Conservation (phyloP, 2,113 vertebrate species). For the Raja brachyura region DNA sequence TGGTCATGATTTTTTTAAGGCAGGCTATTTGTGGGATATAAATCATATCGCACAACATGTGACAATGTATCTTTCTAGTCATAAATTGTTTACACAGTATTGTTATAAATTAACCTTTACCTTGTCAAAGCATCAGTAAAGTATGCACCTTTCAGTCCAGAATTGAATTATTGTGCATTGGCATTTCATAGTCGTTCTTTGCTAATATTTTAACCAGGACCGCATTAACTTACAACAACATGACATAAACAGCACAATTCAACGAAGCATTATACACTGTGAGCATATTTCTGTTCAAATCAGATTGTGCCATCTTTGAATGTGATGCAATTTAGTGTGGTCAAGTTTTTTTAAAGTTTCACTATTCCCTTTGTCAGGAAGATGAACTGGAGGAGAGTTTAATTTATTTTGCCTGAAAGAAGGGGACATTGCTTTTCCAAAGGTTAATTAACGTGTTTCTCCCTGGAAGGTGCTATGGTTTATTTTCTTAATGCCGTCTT, state of each 20-base stretch:
- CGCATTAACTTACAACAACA: neutral
- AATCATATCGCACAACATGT: slow-evolving; percentile 18
- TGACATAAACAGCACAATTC: neutral
- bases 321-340: neutral
- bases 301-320: neutral
- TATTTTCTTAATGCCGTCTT: slow-evolving; percentile 39
- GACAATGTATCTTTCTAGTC: neutral
- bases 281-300: neutral
- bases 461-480: slow-evolving; percentile 28
- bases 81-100: neutral
- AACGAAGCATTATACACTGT: neutral
- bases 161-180: neutral
- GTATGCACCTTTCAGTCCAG: neutral
- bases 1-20: slow-evolving; percentile 31
- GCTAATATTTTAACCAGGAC: neutral
- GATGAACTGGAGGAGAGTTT: neutral
- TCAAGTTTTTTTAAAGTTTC: neutral
- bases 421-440: slow-evolving; percentile 10
- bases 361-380: neutral
- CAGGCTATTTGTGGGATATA: slow-evolving; percentile 4
- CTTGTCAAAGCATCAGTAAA: neutral
- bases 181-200: neutral
- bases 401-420: slow-evolving; percentile 3
- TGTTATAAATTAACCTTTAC: neutral
- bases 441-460: slow-evolving; percentile 32